phyloP scores from a whole-genome alignment of 2,797 vertebrate genomes.

The Acomys russatus region DNA sequence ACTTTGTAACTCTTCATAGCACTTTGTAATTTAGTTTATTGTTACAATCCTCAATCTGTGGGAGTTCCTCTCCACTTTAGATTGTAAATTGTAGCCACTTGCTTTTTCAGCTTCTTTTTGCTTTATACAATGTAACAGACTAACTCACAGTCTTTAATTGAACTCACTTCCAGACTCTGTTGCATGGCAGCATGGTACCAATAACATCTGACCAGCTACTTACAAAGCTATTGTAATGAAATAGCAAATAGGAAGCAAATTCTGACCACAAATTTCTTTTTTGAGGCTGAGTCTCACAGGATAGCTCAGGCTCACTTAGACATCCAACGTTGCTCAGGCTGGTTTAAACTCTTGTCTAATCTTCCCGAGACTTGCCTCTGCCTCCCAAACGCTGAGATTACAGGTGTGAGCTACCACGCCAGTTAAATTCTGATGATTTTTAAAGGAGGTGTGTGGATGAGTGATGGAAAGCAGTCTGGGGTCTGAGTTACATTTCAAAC shows the following conservation, averaged over 20 bases:
- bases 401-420: neutral
- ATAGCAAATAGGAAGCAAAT: conserved; percentile 44
- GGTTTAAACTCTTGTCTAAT: neutral
- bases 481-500: conserved; percentile 60
- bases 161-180: conserved; percentile 40
- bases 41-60: conserved; percentile 16
- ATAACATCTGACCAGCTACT: neutral
- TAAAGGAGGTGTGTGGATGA: neutral
- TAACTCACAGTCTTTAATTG: conserved; percentile 24
- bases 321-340: neutral
- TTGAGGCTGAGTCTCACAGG: neutral
- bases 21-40: conserved; percentile 24
- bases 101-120: conserved; percentile 35
- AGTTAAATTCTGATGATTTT: conserved; percentile 56
- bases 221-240: neutral
- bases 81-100: conserved; percentile 32
- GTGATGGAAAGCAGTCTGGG: neutral
- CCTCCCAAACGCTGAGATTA: neutral
- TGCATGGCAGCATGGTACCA: conserved; percentile 52
- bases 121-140: conserved; percentile 55
- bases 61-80: conserved; percentile 15
- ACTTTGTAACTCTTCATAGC: conserved; percentile 4
- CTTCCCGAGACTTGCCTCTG: neutral
- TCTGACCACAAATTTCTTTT: neutral
- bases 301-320: neutral